Evolutionary conservation across 2,113 vertebrate genomes (phyloP).

Genomic region (Platycercus adscitus): DNA sequence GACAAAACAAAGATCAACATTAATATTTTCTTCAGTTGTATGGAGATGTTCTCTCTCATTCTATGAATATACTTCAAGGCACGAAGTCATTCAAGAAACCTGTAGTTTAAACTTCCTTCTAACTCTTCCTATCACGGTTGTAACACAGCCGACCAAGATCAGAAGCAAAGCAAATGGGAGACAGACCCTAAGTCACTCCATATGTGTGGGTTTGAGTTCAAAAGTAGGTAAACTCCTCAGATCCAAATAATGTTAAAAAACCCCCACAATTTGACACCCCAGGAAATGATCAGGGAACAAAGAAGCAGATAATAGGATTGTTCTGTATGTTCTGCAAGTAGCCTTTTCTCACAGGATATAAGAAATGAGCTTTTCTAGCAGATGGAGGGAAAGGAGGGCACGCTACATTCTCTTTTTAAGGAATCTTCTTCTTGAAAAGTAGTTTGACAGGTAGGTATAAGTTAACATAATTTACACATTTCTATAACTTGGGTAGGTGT

Average conservation of each 20-base stretch:
- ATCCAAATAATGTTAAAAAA: not conserved
- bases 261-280: not conserved
- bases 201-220: not conserved
- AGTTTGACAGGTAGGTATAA: not conserved
- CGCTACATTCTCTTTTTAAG: not conserved
- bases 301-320: not conserved
- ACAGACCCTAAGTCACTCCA: not conserved
- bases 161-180: not conserved
- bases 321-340: not conserved
- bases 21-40: not conserved
- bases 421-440: not conserved
- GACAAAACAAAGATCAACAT: not conserved
- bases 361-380: constrained; percentile 4
- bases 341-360: not conserved
- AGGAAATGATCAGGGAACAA: not conserved
- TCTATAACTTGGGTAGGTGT: not conserved
- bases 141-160: not conserved
- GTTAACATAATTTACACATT: constrained; percentile 9
- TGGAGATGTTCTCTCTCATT: not conserved
- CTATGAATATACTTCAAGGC: not conserved
- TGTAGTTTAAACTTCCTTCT: not conserved
- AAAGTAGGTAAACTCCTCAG: not conserved
- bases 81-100: not conserved
- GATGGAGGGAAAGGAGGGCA: not conserved
- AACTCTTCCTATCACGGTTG: not conserved